Evolutionary conservation across 2,113 vertebrate species (phyloP).

Genomic region (Psophia crepitans): DNA sequence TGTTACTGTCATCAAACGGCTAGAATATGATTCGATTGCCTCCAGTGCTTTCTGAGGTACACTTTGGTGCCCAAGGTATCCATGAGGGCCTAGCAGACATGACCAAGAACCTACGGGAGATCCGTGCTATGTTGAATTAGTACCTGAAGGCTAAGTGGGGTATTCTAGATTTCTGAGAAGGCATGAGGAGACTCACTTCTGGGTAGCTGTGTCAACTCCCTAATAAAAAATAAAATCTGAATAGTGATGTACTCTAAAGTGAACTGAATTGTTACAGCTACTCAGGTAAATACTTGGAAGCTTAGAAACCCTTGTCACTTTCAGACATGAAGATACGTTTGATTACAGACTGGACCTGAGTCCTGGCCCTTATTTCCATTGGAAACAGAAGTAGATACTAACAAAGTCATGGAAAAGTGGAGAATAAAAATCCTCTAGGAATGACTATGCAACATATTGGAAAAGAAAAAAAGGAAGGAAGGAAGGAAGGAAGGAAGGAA

Average conservation of each 20-base stretch:
- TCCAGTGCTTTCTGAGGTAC: neutral
- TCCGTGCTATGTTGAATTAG: neutral
- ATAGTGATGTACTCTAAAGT: neutral
- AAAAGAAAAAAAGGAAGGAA: neutral
- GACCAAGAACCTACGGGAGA: neutral
- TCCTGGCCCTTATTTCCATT: neutral
- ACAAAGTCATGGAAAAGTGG: neutral
- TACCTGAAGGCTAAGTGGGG: neutral
- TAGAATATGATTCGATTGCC: neutral
- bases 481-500: too few species aligned
- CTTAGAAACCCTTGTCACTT: neutral
- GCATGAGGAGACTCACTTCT: neutral
- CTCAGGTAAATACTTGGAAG: neutral
- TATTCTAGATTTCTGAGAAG: neutral
- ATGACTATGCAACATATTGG: accelerated
- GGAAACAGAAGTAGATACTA: neutral
- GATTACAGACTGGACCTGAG: neutral
- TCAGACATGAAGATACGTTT: neutral
- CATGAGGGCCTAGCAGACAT: neutral
- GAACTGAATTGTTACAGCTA: neutral
- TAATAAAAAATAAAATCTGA: neutral
- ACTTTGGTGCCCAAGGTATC: neutral
- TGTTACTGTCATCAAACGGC: neutral
- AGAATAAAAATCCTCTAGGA: neutral
- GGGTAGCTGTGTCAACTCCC: neutral